A percentile compares a stretch with the other conserved stretches of the same genome.
Evolutionary conservation across 2,797 vertebrate genomes (phyloP).

Genomic region (Crypturellus tataupa): DNA sequence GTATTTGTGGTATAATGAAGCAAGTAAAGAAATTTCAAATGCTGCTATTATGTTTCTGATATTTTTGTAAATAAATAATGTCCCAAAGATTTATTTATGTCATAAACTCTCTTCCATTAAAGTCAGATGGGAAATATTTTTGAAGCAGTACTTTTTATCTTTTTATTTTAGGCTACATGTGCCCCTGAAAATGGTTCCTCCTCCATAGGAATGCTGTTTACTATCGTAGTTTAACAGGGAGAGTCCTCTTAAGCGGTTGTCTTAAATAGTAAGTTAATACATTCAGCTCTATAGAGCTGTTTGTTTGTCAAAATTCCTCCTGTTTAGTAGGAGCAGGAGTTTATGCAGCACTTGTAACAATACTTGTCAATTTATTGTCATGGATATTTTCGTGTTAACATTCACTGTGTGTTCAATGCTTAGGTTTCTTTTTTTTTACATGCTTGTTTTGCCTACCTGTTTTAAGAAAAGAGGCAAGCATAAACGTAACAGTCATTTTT

Average conservation of each 20-base stretch:
- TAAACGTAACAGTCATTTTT: background rate
- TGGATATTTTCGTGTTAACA: background rate
- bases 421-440: background rate
- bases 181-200: background rate
- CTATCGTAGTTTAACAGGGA: background rate
- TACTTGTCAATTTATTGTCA: background rate
- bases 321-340: background rate
- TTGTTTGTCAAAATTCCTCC: background rate
- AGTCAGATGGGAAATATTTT: background rate
- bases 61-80: slow-evolving; percentile 74
- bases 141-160: background rate
- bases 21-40: slow-evolving; percentile 40
- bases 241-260: background rate
- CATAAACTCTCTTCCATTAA: slow-evolving; percentile 10
- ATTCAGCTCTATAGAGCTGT: background rate
- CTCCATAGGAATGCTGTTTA: background rate
- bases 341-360: background rate
- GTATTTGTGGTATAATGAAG: slow-evolving; percentile 58
- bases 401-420: background rate
- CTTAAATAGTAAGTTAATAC: background rate
- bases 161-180: background rate
- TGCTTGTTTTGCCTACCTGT: background rate
- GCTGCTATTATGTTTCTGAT: slow-evolving; percentile 48
- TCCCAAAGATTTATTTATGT: slow-evolving; percentile 5
- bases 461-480: background rate